A percentile compares a stretch with the other conserved stretches of the same genome.
Evolutionary conservation across 2,888 invertebrate species (phyloP).

Genomic region (Gari tellinella): DNA sequence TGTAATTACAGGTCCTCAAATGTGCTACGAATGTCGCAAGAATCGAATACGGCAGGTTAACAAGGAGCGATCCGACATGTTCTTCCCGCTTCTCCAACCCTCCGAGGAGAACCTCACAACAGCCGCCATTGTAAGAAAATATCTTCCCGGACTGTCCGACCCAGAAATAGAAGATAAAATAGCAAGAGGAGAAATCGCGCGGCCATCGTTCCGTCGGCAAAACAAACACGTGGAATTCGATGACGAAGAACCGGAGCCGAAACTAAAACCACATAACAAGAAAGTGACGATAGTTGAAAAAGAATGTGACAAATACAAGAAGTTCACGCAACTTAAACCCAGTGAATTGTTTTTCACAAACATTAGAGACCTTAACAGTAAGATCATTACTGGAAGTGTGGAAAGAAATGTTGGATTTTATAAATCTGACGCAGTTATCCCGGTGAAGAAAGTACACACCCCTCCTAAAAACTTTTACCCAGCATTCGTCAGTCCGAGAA

Average conservation of each 20-base stretch:
- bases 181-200: conserved; percentile 72
- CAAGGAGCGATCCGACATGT: conserved; percentile 60
- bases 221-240: conserved; percentile 41
- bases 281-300: conserved; percentile 50
- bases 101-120: conserved; percentile 74
- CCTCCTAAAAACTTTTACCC: conserved; percentile 60
- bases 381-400: conserved; percentile 69
- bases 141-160: conserved; percentile 69
- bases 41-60: conserved; percentile 62
- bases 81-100: conserved; percentile 68
- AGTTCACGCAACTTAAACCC: conserved; percentile 23
- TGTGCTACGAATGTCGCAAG: conserved; percentile 76
- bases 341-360: conserved; percentile 71
- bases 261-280: conserved; percentile 40
- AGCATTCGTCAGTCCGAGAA: conserved; percentile 76
- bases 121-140: conserved; percentile 68
- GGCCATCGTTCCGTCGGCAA: conserved; percentile 54
- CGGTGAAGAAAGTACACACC: conserved; percentile 20
- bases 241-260: conserved; percentile 43
- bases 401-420: conserved; percentile 60
- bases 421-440: conserved; percentile 21
- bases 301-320: conserved; percentile 19
- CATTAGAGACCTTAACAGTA: conserved; percentile 74
- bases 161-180: conserved; percentile 75
- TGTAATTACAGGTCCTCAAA: conserved; percentile 66